Evolutionary conservation across 2,888 invertebrate species (phyloP).

Genomic region (Drosophila neutralis): DNA sequence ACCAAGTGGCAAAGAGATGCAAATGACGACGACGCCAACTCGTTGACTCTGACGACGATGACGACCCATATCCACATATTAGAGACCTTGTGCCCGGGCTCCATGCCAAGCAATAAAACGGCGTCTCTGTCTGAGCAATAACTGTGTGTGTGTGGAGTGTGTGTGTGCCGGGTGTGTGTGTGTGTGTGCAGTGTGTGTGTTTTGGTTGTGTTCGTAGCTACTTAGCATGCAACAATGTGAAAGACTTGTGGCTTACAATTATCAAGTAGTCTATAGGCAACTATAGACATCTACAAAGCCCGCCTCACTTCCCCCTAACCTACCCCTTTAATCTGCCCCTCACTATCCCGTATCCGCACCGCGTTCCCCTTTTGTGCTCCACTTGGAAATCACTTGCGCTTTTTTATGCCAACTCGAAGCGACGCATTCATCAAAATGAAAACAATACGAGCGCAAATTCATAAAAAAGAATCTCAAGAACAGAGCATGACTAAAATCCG

Average conservation of each 20-base stretch:
- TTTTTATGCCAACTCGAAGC: constrained; percentile 47
- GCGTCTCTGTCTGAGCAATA: constrained; percentile 30
- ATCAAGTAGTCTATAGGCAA: constrained; percentile 37
- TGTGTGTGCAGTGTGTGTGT: background rate
- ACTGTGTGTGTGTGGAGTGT: background rate
- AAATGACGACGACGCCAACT: constrained; percentile 60
- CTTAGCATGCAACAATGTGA: constrained; percentile 63
- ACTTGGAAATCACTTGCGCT: constrained; percentile 65
- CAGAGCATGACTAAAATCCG: constrained; percentile 24
- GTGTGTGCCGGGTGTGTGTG: background rate
- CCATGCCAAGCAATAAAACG: constrained; percentile 46
- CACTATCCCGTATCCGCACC: background rate
- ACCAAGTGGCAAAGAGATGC: constrained; percentile 40
- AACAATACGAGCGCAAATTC: constrained; percentile 57
- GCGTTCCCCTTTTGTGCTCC: constrained; percentile 15
- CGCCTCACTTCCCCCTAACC: too few relatives aligned
- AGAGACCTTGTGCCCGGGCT: constrained; percentile 41
- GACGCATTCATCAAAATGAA: constrained; percentile 58
- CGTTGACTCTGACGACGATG: constrained; percentile 54
- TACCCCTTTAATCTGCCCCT: background rate
- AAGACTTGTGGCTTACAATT: constrained; percentile 54
- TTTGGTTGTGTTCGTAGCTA: constrained; percentile 35
- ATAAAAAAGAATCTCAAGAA: constrained; percentile 42
- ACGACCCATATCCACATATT: constrained; percentile 68
- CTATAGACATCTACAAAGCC: constrained; percentile 19